phyloP scores from a whole-genome alignment of 2,113 vertebrate genomes.

The Smithornis capensis region DNA sequence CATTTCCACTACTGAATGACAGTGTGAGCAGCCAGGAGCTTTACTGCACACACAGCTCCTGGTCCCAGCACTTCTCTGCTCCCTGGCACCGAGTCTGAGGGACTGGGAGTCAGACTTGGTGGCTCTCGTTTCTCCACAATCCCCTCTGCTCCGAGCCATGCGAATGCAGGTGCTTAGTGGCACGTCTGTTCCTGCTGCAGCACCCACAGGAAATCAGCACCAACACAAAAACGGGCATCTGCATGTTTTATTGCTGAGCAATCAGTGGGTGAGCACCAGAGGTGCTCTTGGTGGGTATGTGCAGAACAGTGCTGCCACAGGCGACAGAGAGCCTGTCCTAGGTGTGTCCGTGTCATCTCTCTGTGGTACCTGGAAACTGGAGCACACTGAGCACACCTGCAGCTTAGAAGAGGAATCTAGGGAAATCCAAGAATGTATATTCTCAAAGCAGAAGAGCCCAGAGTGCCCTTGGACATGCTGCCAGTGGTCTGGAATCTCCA shows the following conservation, averaged over 20 bases:
- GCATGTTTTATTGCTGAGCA: background rate
- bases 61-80: background rate
- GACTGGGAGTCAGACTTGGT: background rate
- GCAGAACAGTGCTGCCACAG: background rate
- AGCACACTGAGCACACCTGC: background rate
- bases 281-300: background rate
- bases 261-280: background rate
- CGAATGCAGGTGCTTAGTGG: accelerated
- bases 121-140: accelerated
- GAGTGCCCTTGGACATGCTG: background rate
- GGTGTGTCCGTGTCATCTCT: background rate
- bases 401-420: background rate
- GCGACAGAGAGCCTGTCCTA: background rate
- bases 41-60: too few relatives aligned
- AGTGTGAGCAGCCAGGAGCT: background rate
- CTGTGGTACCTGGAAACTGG: background rate
- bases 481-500: background rate
- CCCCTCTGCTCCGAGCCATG: accelerated
- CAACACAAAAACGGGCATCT: background rate
- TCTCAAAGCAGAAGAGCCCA: slow-evolving; percentile 23
- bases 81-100: background rate
- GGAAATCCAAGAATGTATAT: background rate
- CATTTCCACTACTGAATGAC: background rate
- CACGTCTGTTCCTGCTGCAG: background rate
- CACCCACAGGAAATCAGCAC: background rate